Percentiles rank a stretch among this genome's conserved stretches.
phyloP scores from a whole-genome alignment of 2,888 invertebrate species.

The Caenorhabditis uteleia region DNA sequence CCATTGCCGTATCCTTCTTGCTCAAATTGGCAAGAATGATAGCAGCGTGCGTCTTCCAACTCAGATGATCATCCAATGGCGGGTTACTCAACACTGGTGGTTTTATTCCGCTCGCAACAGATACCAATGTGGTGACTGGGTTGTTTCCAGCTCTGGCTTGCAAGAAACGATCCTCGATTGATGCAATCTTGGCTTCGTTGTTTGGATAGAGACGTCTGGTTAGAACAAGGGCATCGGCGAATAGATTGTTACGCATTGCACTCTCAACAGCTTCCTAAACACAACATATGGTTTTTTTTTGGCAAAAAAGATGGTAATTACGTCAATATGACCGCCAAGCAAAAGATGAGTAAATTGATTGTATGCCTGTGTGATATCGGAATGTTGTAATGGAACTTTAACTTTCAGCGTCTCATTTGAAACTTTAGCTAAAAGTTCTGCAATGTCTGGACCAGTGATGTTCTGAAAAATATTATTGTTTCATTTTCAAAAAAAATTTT shows the following conservation, averaged over 20 bases:
- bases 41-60: slow-evolving; percentile 95
- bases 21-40: slow-evolving; percentile 79
- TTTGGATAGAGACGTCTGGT: slow-evolving; percentile 58
- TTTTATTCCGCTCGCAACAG: slow-evolving; percentile 57
- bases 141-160: slow-evolving; percentile 55
- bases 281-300: background rate
- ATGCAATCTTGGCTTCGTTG: slow-evolving; percentile 45
- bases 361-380: slow-evolving; percentile 41
- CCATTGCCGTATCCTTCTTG: slow-evolving; percentile 45
- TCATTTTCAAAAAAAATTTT: background rate
- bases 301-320: slow-evolving; percentile 6
- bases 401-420: slow-evolving; percentile 10
- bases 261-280: slow-evolving; percentile 63
- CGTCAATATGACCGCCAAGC: slow-evolving; percentile 63
- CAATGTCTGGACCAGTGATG: slow-evolving; percentile 65
- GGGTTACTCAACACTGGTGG: slow-evolving; percentile 63
- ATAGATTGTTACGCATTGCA: slow-evolving; percentile 59
- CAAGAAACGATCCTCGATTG: slow-evolving; percentile 58
- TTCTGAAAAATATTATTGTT: slow-evolving; percentile 54
- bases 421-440: slow-evolving; percentile 52
- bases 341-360: slow-evolving; percentile 58
- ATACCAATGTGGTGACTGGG: slow-evolving; percentile 61
- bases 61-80: slow-evolving; percentile 74
- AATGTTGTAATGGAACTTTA: slow-evolving; percentile 18
- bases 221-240: slow-evolving; percentile 61